Conservation (phyloP, 30 jellyfish, hydroid and myxozoan species). For the Calvadosia cruxmelitensis region DNA sequence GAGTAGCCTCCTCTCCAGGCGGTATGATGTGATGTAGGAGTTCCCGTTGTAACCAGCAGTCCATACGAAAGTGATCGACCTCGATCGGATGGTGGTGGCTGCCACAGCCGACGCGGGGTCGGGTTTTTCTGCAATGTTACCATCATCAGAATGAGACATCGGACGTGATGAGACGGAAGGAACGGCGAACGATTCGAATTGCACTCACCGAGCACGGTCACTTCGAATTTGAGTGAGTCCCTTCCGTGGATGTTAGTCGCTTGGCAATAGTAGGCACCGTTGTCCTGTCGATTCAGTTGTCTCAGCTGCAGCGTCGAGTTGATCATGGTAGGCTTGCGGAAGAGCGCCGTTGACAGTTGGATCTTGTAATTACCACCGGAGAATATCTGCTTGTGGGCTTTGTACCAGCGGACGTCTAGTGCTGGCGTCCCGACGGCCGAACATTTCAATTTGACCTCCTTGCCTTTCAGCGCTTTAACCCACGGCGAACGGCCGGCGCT, state of each 20-base stretch:
- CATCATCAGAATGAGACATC: too few relatives aligned
- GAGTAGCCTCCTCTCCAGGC: slow-evolving; percentile 29
- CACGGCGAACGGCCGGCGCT: slow-evolving; percentile 2
- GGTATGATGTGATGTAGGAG: slow-evolving; percentile 22
- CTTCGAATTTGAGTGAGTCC: slow-evolving; percentile 16
- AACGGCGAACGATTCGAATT: too few relatives aligned
- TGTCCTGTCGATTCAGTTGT: slow-evolving; percentile 36
- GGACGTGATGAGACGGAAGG: too few relatives aligned
- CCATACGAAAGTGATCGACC: slow-evolving; percentile 58
- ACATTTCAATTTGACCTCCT: slow-evolving; percentile 34
- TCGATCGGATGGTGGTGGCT: slow-evolving; percentile 29
- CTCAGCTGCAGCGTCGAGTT: slow-evolving; percentile 42
- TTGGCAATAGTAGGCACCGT: slow-evolving; percentile 59
- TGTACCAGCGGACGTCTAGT: slow-evolving; percentile 46
- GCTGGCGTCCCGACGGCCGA: slow-evolving; percentile 62
- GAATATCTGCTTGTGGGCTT: slow-evolving; percentile 6
- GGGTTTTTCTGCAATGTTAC: slow-evolving; percentile 27
- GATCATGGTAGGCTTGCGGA: slow-evolving; percentile 34
- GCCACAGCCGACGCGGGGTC: slow-evolving; percentile 35
- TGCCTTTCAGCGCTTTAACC: slow-evolving; percentile 30
- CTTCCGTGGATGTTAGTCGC: slow-evolving; percentile 62
- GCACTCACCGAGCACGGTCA: slow-evolving; percentile 65
- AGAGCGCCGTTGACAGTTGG: not conserved
- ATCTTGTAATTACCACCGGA: slow-evolving; percentile 24
- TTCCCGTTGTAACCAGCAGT: slow-evolving; percentile 53